Evolutionary conservation across 2,797 vertebrate genomes (phyloP), one percentile per base, ranked within the genome.

Genomic region (Octomys mimax): DNA sequence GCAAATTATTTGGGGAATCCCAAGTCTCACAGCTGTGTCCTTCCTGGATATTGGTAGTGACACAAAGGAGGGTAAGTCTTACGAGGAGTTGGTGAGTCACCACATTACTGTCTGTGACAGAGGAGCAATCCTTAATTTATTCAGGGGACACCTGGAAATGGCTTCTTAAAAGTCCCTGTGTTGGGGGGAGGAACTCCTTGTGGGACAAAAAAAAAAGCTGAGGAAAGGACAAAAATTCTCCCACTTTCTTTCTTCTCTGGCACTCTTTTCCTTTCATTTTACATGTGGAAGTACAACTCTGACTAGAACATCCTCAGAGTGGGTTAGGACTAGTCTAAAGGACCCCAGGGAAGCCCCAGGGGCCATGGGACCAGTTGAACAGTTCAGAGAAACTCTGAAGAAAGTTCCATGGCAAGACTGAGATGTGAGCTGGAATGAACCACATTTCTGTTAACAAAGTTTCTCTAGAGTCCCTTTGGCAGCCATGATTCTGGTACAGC

Each of bases 1-100:
- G 61, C 28, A 24, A 54, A 64, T 52, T 73, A 61, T 52, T 94
- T n/a, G 70, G 77, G 96, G 66, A 61, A 94, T 49, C 91, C 83
- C 2, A 31, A 31, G 52, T 54, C 28, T 61, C 31, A 21, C 79
- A 75, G 33, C 80, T 70, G 59, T 9, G 4, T 36, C 91, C 93
- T 95, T 90, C 62, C n/a, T 62, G 52, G 57, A 75, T 21, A 79
- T 24, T 26, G 54, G 61, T 4, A 42, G 57, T 62, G 42, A 26
- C 19, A 52, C 5, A 18, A 16, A n/a, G 49, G 9, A 75, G 26
- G 39, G 42, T 49, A 6, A 31, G 26, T 49, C 13, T 31, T 28
- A 8, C 21, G 73, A 68, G 71, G 16, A 61, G 2, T 42, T 1
- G 10, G 19, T 92, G 92, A 96, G 18, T 95, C 94, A 90, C 2